Evolutionary conservation across 2,113 vertebrate genomes (phyloP).

Genomic region (Vireo altiloquus): DNA sequence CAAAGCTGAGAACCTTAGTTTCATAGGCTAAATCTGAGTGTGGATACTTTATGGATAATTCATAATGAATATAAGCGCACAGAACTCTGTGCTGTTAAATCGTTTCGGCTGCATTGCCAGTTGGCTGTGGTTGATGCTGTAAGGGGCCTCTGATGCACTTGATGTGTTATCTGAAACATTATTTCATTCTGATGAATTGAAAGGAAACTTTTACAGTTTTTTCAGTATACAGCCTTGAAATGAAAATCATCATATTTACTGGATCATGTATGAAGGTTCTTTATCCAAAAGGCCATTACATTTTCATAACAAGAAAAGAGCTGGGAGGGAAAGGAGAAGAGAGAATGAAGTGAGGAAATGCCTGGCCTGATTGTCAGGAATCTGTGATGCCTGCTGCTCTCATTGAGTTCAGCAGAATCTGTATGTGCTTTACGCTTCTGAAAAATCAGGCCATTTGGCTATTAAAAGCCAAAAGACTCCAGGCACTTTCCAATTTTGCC

Average conservation of each 20-base stretch:
- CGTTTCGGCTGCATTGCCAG: neutral
- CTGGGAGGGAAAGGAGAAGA: neutral
- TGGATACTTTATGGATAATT: slow-evolving; percentile 25
- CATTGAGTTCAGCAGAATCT: neutral
- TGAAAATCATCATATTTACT: slow-evolving; percentile 56
- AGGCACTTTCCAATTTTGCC: slow-evolving; percentile 23
- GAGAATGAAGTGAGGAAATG: neutral
- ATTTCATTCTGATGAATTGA: slow-evolving; percentile 53
- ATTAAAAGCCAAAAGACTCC: neutral
- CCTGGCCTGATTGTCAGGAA: neutral
- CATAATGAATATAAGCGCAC: slow-evolving; percentile 8
- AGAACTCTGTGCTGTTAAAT: slow-evolving; percentile 4
- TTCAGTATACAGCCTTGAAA: slow-evolving; percentile 52
- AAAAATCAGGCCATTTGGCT: neutral
- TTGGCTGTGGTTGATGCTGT: neutral
- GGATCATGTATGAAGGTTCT: slow-evolving; percentile 27
- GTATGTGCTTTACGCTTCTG: neutral
- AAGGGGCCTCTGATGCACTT: slow-evolving; percentile 34
- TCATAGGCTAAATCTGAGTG: slow-evolving; percentile 5
- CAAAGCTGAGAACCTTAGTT: slow-evolving; percentile 11
- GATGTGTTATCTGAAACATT: slow-evolving; percentile 17
- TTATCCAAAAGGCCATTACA: slow-evolving; percentile 47
- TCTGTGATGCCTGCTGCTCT: neutral
- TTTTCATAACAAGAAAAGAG: slow-evolving; percentile 29
- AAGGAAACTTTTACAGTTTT: slow-evolving; percentile 50